A percentile compares a stretch with the other conserved stretches of the same genome.
Conservation (phyloP, 2,888 invertebrate species). For the Cloeon dipterum region DNA sequence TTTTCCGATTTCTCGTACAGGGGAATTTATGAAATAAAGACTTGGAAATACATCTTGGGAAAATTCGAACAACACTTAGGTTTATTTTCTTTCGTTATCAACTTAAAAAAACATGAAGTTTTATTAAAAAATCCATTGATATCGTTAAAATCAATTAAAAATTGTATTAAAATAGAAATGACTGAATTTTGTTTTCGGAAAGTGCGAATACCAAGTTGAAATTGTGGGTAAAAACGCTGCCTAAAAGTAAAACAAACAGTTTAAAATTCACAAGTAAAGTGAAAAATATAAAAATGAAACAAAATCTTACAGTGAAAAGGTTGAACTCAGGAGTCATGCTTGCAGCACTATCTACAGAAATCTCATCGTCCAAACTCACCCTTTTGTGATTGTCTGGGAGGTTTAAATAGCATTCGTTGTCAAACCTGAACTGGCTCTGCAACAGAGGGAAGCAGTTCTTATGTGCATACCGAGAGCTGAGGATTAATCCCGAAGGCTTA, state of each 20-base stretch:
- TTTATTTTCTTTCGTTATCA: no score
- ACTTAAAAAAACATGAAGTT: no score
- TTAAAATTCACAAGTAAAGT: no score
- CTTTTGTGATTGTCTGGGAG: conserved; percentile 95
- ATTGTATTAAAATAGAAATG: no score
- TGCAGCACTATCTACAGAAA: neutral
- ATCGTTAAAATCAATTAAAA: conserved; percentile 10
- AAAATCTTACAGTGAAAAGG: conserved; percentile 24
- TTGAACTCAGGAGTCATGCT: conserved; percentile 29
- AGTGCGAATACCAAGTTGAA: conserved; percentile 2
- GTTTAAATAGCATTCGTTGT: conserved; percentile 96
- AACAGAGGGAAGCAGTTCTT: conserved; percentile 18
- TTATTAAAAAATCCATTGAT: conserved; percentile 8
- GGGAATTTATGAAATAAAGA: no score
- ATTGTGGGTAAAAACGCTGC: neutral
- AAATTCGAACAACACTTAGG: no score
- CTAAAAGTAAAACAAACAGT: no score
- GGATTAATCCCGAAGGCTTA: conserved; percentile 19
- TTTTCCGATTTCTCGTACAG: no score
- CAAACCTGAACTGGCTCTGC: conserved; percentile 99
- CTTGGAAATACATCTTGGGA: no score
- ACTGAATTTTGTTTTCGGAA: no score
- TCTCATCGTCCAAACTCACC: conserved; percentile 48
- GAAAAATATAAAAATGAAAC: conserved; percentile 6
- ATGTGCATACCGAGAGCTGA: neutral